phyloP scores from a whole-genome alignment of 1,140 invertebrate genomes.

The Tribolium madens region DNA sequence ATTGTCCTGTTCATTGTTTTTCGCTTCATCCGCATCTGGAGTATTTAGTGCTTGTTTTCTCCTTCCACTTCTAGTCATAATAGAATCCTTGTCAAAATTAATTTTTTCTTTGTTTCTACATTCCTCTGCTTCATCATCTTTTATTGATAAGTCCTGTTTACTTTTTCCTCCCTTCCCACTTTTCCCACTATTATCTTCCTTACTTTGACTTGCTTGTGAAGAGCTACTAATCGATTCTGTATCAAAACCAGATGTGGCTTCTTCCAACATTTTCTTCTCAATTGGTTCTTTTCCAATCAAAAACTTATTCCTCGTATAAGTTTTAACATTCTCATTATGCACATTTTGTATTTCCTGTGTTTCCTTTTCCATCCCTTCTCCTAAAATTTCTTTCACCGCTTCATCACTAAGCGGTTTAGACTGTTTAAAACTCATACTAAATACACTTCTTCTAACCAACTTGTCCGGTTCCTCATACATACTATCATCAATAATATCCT shows the following conservation, averaged over 20 bases:
- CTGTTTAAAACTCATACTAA: neutral
- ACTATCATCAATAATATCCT: slow-evolving; percentile 11
- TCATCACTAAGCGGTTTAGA: neutral
- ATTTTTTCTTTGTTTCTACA: too few species aligned
- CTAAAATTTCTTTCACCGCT: neutral
- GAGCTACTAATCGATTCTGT: too few species aligned
- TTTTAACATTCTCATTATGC: neutral
- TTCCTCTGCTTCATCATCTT: too few species aligned
- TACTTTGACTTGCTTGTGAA: too few species aligned
- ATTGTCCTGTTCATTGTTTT: too few species aligned
- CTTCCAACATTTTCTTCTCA: neutral
- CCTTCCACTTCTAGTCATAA: too few species aligned
- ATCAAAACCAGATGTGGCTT: neutral
- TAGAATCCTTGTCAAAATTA: too few species aligned
- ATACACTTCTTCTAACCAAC: neutral
- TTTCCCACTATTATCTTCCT: too few species aligned
- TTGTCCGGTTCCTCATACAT: slow-evolving; percentile 2
- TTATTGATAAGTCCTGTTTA: too few species aligned
- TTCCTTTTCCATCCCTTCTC: neutral
- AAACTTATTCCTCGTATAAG: neutral
- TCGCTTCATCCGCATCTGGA: too few species aligned
- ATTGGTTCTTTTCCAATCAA: neutral
- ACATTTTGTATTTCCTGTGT: neutral
- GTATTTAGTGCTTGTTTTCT: too few species aligned
- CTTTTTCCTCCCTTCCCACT: too few species aligned